Conservation (phyloP, 2,797 vertebrate genomes). For the Buceros bicornis region DNA sequence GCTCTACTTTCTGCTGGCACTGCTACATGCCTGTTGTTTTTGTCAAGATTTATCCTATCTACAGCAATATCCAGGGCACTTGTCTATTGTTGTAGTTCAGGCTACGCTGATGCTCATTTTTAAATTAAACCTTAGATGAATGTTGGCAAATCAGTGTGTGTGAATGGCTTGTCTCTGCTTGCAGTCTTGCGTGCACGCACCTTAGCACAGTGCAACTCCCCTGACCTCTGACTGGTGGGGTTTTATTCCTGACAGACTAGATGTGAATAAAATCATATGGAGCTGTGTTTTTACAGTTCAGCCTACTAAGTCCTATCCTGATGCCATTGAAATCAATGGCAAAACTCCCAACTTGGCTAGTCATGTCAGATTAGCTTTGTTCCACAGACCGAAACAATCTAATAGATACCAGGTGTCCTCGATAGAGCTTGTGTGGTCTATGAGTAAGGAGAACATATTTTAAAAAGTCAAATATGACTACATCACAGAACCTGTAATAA, state of each 20-base stretch:
- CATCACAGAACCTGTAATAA: constrained; percentile 60
- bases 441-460: constrained; percentile 65
- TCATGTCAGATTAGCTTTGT: constrained; percentile 66
- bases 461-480: constrained; percentile 63
- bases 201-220: background rate
- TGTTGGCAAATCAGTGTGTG: background rate
- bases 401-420: constrained; percentile 72
- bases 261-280: constrained; percentile 61
- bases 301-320: constrained; percentile 29
- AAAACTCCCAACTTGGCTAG: constrained; percentile 45
- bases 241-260: constrained; percentile 46
- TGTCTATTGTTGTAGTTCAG: constrained; percentile 11
- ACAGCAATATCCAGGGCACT: constrained; percentile 2
- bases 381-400: constrained; percentile 53
- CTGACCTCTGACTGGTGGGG: constrained; percentile 4
- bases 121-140: constrained; percentile 49
- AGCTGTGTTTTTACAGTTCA: constrained; percentile 64
- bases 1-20: background rate
- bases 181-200: background rate
- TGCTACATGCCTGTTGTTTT: background rate
- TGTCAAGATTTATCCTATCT: constrained; percentile 4
- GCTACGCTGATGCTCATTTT: constrained; percentile 36
- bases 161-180: background rate
- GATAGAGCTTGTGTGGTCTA: constrained; percentile 59
- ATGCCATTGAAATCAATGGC: constrained; percentile 54